These are phyloP conservation scores for Clitarchus hookeri DNA, from an alignment of 2,888 invertebrate species.

Conservation along the genomic window DNA sequence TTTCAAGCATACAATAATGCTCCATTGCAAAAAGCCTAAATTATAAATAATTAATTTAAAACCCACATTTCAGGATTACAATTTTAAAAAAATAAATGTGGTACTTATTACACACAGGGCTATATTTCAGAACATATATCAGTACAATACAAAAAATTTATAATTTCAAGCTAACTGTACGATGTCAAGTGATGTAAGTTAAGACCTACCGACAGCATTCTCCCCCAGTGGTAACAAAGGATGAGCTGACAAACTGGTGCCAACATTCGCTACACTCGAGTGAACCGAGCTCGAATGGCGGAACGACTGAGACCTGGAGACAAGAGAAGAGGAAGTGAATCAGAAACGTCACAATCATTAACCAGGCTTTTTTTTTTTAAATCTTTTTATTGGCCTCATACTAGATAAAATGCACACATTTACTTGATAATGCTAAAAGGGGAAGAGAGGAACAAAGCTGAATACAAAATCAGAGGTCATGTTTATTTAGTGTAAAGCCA, in stretches of 20 bases:
- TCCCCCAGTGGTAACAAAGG: constrained; percentile 86
- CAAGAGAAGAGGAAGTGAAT: constrained; percentile 40
- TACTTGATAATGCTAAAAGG: neutral
- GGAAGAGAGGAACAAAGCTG: constrained; percentile 1
- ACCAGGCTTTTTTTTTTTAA: neutral
- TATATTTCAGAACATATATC: neutral
- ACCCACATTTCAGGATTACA: neutral
- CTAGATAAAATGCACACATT: neutral
- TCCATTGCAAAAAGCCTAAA: neutral
- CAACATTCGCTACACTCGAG: constrained; percentile 71
- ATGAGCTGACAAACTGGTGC: constrained; percentile 90
- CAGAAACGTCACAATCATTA: constrained; percentile 24
- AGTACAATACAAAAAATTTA: neutral
- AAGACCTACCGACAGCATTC: constrained; percentile 56
- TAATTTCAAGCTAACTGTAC: neutral
- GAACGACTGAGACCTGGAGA: constrained; percentile 87
- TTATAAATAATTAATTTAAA: neutral
- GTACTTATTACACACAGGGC: neutral
- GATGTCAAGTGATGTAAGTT: constrained; percentile 12
- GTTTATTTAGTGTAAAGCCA: neutral
- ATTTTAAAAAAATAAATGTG: neutral
- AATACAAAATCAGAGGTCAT: neutral
- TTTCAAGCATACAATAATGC: neutral
- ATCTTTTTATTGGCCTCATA: neutral
- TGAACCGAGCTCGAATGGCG: constrained; percentile 79